These are phyloP conservation scores for Trypoxylon attenuatum DNA, from an alignment of 2,888 invertebrate species.

Conservation along the genomic window DNA sequence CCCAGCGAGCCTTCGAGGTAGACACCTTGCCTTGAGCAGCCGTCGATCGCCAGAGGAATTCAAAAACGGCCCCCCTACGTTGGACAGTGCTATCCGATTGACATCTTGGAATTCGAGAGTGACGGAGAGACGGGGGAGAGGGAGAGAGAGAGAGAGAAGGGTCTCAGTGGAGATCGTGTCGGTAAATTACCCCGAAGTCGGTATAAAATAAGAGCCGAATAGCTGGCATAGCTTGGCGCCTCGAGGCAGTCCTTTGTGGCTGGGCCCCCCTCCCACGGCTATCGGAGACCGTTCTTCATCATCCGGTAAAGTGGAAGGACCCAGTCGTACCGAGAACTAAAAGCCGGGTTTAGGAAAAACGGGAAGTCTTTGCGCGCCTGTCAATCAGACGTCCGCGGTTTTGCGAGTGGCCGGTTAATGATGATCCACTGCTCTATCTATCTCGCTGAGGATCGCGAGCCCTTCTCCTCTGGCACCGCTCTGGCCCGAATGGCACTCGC, in stretches of 20 bases:
- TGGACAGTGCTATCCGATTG: constrained; percentile 55
- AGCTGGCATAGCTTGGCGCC: constrained; percentile 69
- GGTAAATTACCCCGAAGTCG: constrained; percentile 27
- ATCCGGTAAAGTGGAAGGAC: constrained; percentile 52
- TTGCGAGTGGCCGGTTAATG: constrained; percentile 69
- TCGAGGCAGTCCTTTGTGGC: constrained; percentile 66
- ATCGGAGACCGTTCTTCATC: constrained; percentile 34
- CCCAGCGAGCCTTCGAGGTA: too few relatives aligned
- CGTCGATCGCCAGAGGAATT: too few relatives aligned
- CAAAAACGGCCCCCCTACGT: too few relatives aligned
- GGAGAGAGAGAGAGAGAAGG: not conserved
- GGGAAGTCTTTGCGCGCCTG: constrained; percentile 69
- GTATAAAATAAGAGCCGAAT: constrained; percentile 63
- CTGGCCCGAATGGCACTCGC: constrained; percentile 13
- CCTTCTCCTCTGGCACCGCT: too few relatives aligned
- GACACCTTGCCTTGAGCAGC: too few relatives aligned
- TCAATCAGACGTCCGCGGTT: constrained; percentile 71
- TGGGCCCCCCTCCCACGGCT: constrained; percentile 12
- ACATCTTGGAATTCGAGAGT: constrained; percentile 59
- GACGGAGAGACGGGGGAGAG: constrained; percentile 43
- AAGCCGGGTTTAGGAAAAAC: constrained; percentile 69
- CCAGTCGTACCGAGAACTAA: constrained; percentile 66
- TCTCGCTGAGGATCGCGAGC: constrained; percentile 59
- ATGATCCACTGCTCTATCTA: constrained; percentile 72
- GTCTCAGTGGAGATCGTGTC: not conserved